Evolutionary conservation across 2,797 vertebrate species (phyloP), one percentile per base, ranked within the genome.

Genomic region (Manis pentadactyla): DNA sequence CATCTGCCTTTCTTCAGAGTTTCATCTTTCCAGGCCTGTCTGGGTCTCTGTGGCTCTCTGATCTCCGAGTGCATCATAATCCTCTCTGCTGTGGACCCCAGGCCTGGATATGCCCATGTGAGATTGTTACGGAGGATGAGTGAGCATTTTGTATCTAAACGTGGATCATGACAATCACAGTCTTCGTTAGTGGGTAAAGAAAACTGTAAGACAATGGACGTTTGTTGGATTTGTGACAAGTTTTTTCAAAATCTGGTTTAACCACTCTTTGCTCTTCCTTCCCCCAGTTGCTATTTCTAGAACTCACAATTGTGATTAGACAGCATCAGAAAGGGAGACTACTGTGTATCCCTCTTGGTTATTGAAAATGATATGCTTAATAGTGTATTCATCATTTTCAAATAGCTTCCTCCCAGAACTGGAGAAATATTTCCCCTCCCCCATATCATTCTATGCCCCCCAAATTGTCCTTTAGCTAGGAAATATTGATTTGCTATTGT

Each of bases 401-500:
- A 97, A 96, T 93, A 97, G 86, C 75, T 97, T 86, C 92, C 79
- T 98, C 53, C 77, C 97, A 97, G 95, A 98, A 96, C 69, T 92
- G 42, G 57, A 97, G 97, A 96, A 98, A 98, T 94, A 97, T 97
- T 98, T 97, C 53, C n/a, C 93, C 53, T 46, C 81, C 34, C 31
- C 21, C 27, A 29, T 87, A 79, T n/a, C 71, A 93, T 96, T 98
- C 93, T 94, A 2, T 95, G 91, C 94, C 74, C 97, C 84, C 90
- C 3, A 96, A 96, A 95, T 97, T 95, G 95, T 97, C 95, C 90
- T 96, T 98, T 97, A 97, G 95, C 95, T 96, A 94, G 96, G 91
- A 97, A 97, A 96, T 97, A 98, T 97, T 98, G 98, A 98, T 98
- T 97, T 97, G 92, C 96, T 97, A 90, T 98, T 98, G 94, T 97